phyloP scores from a whole-genome alignment of 1,140 invertebrate species.

The Eulimnadia texana region DNA sequence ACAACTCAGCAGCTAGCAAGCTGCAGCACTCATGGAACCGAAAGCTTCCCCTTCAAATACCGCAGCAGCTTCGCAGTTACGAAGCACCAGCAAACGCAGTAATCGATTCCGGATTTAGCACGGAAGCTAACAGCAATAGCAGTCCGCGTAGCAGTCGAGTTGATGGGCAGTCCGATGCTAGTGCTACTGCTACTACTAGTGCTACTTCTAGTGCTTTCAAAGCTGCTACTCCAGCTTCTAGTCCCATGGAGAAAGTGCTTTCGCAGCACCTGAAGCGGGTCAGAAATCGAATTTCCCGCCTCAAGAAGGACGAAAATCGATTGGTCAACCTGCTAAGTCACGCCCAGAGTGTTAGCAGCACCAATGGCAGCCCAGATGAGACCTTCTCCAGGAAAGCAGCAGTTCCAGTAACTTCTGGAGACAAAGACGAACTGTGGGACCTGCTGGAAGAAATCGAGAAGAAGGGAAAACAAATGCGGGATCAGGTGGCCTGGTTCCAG shows the following conservation, averaged over 20 bases:
- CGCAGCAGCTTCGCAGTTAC: not conserved
- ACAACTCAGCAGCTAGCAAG: not conserved
- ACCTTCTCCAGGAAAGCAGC: not conserved
- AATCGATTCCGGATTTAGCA: conserved; percentile 16
- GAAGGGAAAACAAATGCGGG: not conserved
- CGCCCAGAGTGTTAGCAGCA: not conserved
- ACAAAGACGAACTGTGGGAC: conserved; percentile 67
- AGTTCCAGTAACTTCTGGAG: conserved; percentile 9
- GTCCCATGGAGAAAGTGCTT: conserved; percentile 14
- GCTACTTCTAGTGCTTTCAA: too few relatives aligned
- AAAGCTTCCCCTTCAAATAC: not conserved
- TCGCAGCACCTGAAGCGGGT: conserved; percentile 15
- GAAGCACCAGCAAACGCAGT: conserved; percentile 1
- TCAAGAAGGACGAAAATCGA: conserved; percentile 14
- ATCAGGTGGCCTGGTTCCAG: not conserved
- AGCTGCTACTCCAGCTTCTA: not conserved
- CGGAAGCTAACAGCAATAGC: conserved; percentile 15
- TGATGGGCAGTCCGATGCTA: not conserved
- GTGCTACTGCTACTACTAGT: not conserved
- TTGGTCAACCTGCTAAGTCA: conserved; percentile 5
- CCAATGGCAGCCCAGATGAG: too few relatives aligned
- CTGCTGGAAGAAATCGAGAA: conserved; percentile 65
- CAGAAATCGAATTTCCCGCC: conserved; percentile 9
- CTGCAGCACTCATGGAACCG: not conserved
- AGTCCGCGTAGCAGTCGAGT: conserved; percentile 13